Percentiles rank a stretch among this genome's conserved stretches.
Conservation (phyloP, 1,140 invertebrate species). For the Macrobrachium nipponense region DNA sequence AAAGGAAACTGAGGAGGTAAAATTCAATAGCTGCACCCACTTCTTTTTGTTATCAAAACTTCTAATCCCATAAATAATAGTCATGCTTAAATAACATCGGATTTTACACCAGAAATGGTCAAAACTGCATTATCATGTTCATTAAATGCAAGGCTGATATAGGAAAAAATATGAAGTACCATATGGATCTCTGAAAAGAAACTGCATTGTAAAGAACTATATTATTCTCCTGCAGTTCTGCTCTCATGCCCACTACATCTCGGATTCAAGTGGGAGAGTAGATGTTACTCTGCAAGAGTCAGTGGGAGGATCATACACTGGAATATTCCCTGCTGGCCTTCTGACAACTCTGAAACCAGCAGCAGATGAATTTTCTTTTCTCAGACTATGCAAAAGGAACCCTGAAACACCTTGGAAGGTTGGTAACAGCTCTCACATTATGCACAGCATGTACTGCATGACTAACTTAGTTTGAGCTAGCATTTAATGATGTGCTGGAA, state of each 20-base stretch:
- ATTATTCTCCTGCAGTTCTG: slow-evolving; percentile 32
- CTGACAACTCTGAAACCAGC: slow-evolving; percentile 37
- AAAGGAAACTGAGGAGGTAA: too few species aligned
- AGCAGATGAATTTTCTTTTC: slow-evolving; percentile 16
- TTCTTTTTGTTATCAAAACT: too few species aligned
- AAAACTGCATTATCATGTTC: too few species aligned
- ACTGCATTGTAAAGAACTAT: too few species aligned
- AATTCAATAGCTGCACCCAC: too few species aligned
- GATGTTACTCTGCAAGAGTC: slow-evolving; percentile 19
- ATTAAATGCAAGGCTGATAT: too few species aligned
- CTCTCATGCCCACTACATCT: slow-evolving; percentile 49
- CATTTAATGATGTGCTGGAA: too few species aligned
- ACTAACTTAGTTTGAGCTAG: background rate
- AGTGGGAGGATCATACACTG: slow-evolving; percentile 55
- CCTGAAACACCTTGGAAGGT: slow-evolving; percentile 39
- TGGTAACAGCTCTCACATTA: background rate
- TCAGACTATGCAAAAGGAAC: slow-evolving; percentile 13
- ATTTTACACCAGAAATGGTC: too few species aligned
- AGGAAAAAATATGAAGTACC: too few species aligned
- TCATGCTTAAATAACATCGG: too few species aligned
- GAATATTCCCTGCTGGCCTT: slow-evolving; percentile 51
- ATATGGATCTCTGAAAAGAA: too few species aligned
- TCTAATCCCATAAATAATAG: too few species aligned
- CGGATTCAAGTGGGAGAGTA: slow-evolving; percentile 40
- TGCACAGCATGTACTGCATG: background rate